These are phyloP conservation scores for Ptychoptera albimana DNA, from an alignment of 2,888 invertebrate genomes.

Conservation along the genomic window DNA sequence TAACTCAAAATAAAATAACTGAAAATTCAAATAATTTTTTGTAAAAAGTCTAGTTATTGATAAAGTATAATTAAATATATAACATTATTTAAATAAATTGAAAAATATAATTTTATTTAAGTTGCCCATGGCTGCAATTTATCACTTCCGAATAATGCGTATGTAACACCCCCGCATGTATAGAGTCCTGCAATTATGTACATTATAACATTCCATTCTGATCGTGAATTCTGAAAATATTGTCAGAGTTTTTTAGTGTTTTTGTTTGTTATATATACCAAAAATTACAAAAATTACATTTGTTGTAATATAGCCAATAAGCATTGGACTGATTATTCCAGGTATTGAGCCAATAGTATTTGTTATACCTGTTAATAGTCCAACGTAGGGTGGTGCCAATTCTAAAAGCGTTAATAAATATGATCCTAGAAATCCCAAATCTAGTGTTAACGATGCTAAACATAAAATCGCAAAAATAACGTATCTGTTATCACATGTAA, in stretches of 20 bases:
- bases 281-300: constrained; percentile 17
- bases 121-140: constrained; percentile 27
- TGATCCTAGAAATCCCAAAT: constrained; percentile 28
- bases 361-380: constrained; percentile 30
- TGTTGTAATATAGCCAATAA: constrained; percentile 24
- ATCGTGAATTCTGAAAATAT: no score
- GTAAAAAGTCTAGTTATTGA: no score
- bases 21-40: no score
- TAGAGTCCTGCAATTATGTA: constrained; percentile 23
- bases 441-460: constrained; percentile 22
- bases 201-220: constrained; percentile 30
- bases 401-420: constrained; percentile 32
- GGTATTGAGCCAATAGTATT: constrained; percentile 29
- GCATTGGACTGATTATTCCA: constrained; percentile 28
- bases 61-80: no score
- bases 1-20: no score
- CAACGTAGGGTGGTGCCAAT: constrained; percentile 31
- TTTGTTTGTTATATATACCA: no score
- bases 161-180: constrained; percentile 23
- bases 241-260: no score
- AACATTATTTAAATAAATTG: no score
- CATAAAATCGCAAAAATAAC: constrained; percentile 23
- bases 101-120: no score
- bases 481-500: constrained; percentile 21
- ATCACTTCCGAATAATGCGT: constrained; percentile 28